Evolutionary conservation across 1,140 invertebrate genomes (phyloP), one percentile per base, ranked within the genome.

Genomic region (Dendroctonus valens): DNA sequence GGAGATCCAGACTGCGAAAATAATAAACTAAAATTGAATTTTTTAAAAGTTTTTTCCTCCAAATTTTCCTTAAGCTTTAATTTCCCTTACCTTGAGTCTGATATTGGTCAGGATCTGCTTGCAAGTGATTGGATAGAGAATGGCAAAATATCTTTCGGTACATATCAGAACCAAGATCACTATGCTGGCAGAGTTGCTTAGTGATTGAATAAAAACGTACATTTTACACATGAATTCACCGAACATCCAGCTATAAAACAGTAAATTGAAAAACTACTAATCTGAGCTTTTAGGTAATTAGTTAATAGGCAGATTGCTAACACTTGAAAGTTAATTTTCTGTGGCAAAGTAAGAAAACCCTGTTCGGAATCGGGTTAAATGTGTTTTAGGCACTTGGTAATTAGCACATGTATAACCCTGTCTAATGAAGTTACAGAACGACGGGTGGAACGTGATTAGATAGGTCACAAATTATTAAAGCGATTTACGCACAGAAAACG

Each of bases 181-280:
- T 65, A 93, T 89, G 7, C 90, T 91, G 0, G 90, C 89, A 3
- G 90, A 92, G 76, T 91, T 91, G 73, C 89, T 91, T 26, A 93
- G 77, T 0, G 87, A 87, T 71, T 91, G 88, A 7, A 91, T 85
- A 73, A 92, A 93, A 79, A 91, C 88, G 77, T 92, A 92, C 84
- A 91, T 89, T 74, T 91, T 91, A 78, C 91, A 93, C 8, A 93
- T 81, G 70, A 91, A 90, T 61, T 89, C 84, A 1, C 90, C 91
- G 44, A 92, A 85, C 15, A 88, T 83, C 90, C 90, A 92, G 74
- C 88, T 90, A 80, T 75, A 84, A 83, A 41, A 7, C 7, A 59
- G 26, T 59, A 59, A 44, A 12, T n/a, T n/a, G 26, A 37, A 12
- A 53, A 11, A 46, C n/a, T 46, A 46, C 9, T 46, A 2, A 11